Evolutionary conservation across 2,113 vertebrate species (phyloP), one percentile per base, ranked within the genome.

Genomic region (Mastomys natalensis): DNA sequence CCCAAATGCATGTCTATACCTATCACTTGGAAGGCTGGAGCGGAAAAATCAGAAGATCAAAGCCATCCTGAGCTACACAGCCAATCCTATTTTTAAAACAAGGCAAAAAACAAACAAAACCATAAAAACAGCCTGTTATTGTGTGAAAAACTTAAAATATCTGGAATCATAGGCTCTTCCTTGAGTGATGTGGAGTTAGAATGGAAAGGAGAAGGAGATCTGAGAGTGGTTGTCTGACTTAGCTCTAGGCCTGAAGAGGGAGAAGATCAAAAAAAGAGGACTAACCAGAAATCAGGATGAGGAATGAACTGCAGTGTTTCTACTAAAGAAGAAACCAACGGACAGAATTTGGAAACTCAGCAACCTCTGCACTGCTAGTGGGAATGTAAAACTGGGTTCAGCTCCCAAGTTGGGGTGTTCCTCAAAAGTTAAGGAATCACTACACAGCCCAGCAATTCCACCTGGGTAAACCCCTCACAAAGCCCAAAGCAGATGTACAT

Each of bases 361-460:
- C 73, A 43, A 40, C 40, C 40, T 89, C 12, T 53, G 74, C 1
- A 1, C 31, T 82, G 74, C 34, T 94, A 24, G 22, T 60, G 24
- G 62, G 58, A 43, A 29, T 62, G 21, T 58, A 64, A n/a, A 95
- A 60, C 29, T 9, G 24, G 45, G 81, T 88, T 85, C 45, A 40
- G 31, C 48, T 68, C 70, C 60, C 7, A 13, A 58, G 48, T 86
- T 91, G 31, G 53, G 43, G 13, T 5, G 9, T 48, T 94, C n/a
- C 53, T 87, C 74, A 88, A 84, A 87, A 94, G 73, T 37, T 73
- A 85, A 53, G 58, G 19, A 80, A 84, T 93, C 78, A 89, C 26
- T 58, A 81, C 12, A 53, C 48, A 40, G 86, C 16, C 45, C 64
- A 81, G 51, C 34, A 58, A n/a, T 72, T 82, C 55, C 26, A 45